Evolutionary conservation across 1,140 invertebrate genomes (phyloP).

Genomic region (Aphis gossypii): DNA sequence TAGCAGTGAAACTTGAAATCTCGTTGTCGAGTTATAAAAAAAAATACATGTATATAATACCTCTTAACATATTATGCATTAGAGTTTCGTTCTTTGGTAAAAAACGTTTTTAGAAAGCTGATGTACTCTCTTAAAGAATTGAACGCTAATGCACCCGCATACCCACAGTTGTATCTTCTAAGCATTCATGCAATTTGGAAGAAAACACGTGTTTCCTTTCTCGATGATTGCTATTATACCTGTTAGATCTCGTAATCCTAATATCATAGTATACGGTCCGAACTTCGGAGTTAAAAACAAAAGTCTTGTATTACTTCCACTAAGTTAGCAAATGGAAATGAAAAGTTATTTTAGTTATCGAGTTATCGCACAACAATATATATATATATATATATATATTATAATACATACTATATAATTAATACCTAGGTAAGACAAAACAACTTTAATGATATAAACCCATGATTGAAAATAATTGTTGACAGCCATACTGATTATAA

Average conservation of each 20-base stretch:
- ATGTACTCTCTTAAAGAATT: background rate
- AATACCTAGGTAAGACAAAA: background rate
- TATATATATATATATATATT: background rate
- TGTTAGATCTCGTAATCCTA: background rate
- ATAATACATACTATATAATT: background rate
- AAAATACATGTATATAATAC: background rate
- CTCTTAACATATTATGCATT: constrained; percentile 33
- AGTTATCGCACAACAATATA: background rate
- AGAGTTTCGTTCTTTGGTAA: background rate
- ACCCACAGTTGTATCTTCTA: background rate
- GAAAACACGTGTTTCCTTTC: background rate
- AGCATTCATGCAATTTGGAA: background rate
- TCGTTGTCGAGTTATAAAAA: background rate
- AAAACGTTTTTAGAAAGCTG: background rate
- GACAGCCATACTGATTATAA: background rate
- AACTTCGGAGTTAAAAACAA: background rate
- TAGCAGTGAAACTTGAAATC: constrained; percentile 16
- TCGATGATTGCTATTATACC: background rate
- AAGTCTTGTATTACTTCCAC: background rate
- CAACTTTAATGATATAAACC: background rate
- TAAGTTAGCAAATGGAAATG: background rate
- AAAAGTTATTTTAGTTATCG: constrained; percentile 13
- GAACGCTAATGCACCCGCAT: background rate
- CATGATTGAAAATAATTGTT: background rate
- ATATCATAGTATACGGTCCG: background rate